Conservation (phyloP, 2,113 vertebrate species). For the Engraulis encrasicolus region DNA sequence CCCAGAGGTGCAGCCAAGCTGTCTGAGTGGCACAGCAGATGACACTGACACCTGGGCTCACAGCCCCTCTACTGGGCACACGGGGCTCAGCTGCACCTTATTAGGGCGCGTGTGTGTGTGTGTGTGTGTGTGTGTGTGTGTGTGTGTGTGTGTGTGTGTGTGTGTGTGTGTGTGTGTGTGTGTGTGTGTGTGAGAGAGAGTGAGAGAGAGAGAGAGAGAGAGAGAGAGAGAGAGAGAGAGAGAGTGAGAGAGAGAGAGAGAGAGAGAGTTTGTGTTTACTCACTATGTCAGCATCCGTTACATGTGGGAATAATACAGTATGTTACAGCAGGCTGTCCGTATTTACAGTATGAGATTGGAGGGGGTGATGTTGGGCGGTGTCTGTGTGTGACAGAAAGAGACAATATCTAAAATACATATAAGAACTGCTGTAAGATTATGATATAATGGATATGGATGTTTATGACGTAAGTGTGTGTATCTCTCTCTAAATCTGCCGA, state of each 20-base stretch:
- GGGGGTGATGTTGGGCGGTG: too few species aligned
- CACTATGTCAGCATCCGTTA: too few species aligned
- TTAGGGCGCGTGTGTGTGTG: slow-evolving; percentile 17
- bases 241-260: too few species aligned
- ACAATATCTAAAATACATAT: background rate
- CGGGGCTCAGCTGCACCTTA: slow-evolving; percentile 23
- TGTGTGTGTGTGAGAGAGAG: background rate
- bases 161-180: background rate
- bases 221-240: too few species aligned
- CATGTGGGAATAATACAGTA: too few species aligned
- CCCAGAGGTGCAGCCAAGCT: slow-evolving; percentile 30
- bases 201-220: too few species aligned
- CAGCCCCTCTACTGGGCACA: slow-evolving; percentile 4
- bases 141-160: slow-evolving; percentile 31
- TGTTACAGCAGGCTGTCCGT: too few species aligned
- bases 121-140: slow-evolving; percentile 36
- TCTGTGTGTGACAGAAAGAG: too few species aligned
- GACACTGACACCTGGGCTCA: slow-evolving; percentile 41
- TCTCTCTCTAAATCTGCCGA: background rate
- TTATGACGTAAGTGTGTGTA: slow-evolving; percentile 2
- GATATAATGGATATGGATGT: background rate
- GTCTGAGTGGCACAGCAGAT: slow-evolving; percentile 37
- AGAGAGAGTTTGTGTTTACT: too few species aligned
- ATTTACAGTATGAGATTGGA: too few species aligned
- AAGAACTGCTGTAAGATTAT: background rate